Conservation (phyloP, 2,888 invertebrate genomes). For the Diplazon laetatorius region DNA sequence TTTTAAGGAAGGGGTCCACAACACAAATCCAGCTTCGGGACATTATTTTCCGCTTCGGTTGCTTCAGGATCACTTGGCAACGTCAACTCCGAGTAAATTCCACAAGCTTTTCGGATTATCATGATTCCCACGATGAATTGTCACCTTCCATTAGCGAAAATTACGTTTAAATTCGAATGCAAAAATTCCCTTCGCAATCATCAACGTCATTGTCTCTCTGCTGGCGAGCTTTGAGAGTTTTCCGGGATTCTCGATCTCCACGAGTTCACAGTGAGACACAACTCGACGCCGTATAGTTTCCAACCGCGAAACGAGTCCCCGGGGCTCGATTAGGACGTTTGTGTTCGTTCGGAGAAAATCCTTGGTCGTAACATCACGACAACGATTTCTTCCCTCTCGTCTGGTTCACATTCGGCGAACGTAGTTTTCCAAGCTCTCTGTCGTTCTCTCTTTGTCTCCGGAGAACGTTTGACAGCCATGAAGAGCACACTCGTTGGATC, state of each 20-base stretch:
- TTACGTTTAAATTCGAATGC: conserved; percentile 10
- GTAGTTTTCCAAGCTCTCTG: too few relatives aligned
- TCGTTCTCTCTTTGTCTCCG: conserved; percentile 31
- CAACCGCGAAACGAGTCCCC: conserved; percentile 74
- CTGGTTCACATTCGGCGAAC: conserved; percentile 22
- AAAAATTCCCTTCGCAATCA: conserved; percentile 27
- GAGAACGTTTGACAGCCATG: conserved; percentile 53
- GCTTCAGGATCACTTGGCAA: too few relatives aligned
- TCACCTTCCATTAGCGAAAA: conserved; percentile 11
- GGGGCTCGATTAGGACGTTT: conserved; percentile 73
- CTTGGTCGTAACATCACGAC: conserved; percentile 57
- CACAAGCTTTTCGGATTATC: too few relatives aligned
- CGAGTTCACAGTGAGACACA: conserved; percentile 38
- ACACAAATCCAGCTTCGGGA: too few relatives aligned
- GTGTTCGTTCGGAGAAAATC: conserved; percentile 63
- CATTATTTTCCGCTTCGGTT: too few relatives aligned
- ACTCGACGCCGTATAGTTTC: conserved; percentile 67
- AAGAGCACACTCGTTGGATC: conserved; percentile 46
- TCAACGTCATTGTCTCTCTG: conserved; percentile 28
- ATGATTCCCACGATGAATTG: conserved; percentile 7
- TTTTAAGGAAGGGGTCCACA: conserved; percentile 15
- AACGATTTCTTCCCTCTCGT: conserved; percentile 43
- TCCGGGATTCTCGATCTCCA: conserved; percentile 43
- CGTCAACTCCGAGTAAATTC: neutral
- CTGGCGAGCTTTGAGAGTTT: conserved; percentile 44